Evolutionary conservation across 2,113 vertebrate genomes (phyloP).

Genomic region (Microcebus tavaratra): DNA sequence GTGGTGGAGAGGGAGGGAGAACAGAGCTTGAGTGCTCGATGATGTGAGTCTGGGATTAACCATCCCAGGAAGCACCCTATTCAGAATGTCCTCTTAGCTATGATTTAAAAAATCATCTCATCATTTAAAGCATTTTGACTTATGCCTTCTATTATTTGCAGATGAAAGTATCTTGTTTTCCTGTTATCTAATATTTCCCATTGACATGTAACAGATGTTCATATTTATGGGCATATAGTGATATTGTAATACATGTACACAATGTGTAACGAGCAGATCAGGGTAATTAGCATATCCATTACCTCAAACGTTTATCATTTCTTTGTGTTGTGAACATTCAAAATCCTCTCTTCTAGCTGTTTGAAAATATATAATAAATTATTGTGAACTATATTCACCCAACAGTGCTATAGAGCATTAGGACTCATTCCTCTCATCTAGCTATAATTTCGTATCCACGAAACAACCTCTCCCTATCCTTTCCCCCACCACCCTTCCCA

Average conservation of each 20-base stretch:
- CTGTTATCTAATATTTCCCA: not conserved
- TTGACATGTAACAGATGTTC: not conserved
- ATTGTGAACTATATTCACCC: not conserved
- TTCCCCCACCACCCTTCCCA: not conserved
- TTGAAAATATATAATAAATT: not conserved
- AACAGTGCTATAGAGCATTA: not conserved
- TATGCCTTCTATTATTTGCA: not conserved
- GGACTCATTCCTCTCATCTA: no score
- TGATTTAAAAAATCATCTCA: not conserved
- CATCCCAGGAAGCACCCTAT: not conserved
- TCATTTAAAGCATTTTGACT: not conserved
- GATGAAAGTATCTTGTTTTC: not conserved
- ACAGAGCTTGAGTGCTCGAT: not conserved
- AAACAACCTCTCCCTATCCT: not conserved
- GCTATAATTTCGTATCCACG: not conserved
- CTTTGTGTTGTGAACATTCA: not conserved
- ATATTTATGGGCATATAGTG: not conserved
- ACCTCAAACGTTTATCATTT: not conserved
- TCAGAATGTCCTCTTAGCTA: not conserved
- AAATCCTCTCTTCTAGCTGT: not conserved
- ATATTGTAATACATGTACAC: not conserved
- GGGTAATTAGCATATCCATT: not conserved
- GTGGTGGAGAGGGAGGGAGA: not conserved
- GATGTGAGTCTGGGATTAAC: not conserved
- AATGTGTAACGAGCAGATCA: not conserved